Evolutionary conservation across 1,140 invertebrate genomes (phyloP).

Genomic region (Drosophila baimaii): DNA sequence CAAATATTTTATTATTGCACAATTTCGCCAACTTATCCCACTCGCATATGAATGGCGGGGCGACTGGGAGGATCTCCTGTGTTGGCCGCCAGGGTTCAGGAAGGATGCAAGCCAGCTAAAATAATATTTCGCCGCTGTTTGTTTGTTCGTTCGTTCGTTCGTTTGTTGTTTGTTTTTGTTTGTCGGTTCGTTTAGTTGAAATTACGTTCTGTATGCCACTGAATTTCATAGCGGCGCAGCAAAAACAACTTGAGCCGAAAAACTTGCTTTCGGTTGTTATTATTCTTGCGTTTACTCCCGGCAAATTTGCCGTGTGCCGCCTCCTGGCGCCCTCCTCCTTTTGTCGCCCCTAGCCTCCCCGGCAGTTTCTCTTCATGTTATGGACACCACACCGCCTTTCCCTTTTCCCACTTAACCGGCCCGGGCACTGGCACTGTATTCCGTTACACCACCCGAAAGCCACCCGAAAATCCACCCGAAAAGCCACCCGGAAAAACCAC

Average conservation of each 20-base stretch:
- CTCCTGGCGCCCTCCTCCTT: conserved; percentile 52
- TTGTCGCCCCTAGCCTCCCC: background rate
- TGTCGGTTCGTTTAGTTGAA: conserved; percentile 82
- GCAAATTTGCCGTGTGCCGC: conserved; percentile 78
- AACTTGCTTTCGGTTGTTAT: conserved; percentile 81
- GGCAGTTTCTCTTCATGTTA: conserved; percentile 31
- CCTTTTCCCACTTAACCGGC: conserved; percentile 37
- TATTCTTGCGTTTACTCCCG: conserved; percentile 81
- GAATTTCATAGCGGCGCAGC: conserved; percentile 72
- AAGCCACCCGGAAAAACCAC: conserved; percentile 16
- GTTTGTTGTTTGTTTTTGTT: conserved; percentile 72
- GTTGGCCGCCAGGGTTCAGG: conserved; percentile 66
- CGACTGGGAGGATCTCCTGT: conserved; percentile 12
- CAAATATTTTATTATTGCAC: conserved; percentile 83
- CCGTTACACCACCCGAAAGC: conserved; percentile 46
- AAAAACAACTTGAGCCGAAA: conserved; percentile 69
- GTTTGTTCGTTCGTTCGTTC: conserved; percentile 32
- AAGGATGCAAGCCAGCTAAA: conserved; percentile 81
- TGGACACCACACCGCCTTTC: conserved; percentile 55
- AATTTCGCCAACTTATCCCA: conserved; percentile 78
- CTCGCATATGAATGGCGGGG: conserved; percentile 61
- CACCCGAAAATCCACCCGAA: conserved; percentile 17
- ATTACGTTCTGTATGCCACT: conserved; percentile 82
- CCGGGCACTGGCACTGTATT: conserved; percentile 41
- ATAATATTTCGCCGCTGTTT: conserved; percentile 77